Conservation (phyloP, 2,888 invertebrate genomes). For the Cerastis leucographa region DNA sequence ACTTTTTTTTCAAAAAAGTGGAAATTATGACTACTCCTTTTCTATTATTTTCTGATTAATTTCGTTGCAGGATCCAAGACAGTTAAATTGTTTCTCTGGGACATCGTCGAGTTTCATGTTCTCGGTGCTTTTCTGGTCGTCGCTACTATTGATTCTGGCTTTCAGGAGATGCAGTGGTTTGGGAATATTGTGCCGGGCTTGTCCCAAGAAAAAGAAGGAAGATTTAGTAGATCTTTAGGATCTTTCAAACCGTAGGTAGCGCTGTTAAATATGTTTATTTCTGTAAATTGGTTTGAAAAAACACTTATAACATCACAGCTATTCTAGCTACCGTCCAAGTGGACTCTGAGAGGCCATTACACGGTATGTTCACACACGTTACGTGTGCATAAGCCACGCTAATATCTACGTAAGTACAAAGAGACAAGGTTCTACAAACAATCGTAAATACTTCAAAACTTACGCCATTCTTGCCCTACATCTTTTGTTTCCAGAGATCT, state of each 20-base stretch:
- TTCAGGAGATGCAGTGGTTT: too few species aligned
- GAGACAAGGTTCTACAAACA: slow-evolving; percentile 48
- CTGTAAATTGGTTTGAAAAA: background rate
- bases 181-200: too few species aligned
- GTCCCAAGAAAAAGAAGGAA: too few species aligned
- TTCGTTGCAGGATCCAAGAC: too few species aligned
- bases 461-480: slow-evolving; percentile 20
- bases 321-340: slow-evolving; percentile 79
- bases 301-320: slow-evolving; percentile 74
- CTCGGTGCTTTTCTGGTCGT: too few species aligned
- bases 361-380: slow-evolving; percentile 79
- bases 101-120: too few species aligned
- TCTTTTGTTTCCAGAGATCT: slow-evolving; percentile 13
- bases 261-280: background rate
- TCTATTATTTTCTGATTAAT: too few species aligned
- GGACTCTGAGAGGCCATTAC: slow-evolving; percentile 84
- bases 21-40: too few species aligned
- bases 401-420: slow-evolving; percentile 47
- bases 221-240: background rate
- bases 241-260: background rate
- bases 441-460: slow-evolving; percentile 39
- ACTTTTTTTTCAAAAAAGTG: too few species aligned
- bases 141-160: too few species aligned
- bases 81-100: too few species aligned
- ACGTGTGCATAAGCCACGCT: slow-evolving; percentile 50